phyloP scores from a whole-genome alignment of 2,888 invertebrate genomes.

The Tenthredo distinguenda region DNA sequence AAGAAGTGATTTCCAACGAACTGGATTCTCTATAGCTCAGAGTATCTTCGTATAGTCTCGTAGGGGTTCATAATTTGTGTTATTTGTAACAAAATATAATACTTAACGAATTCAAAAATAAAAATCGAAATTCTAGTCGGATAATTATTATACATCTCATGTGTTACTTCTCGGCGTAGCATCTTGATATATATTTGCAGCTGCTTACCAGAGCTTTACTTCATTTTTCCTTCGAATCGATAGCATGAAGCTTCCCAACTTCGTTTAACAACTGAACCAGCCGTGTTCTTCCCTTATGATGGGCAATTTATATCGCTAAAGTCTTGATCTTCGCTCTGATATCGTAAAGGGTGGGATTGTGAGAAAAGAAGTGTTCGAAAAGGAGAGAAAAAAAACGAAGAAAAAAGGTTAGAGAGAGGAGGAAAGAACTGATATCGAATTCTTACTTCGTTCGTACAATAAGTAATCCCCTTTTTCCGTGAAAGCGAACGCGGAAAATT shows the following conservation, averaged over 20 bases:
- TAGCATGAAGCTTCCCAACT: neutral
- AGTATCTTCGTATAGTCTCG: neutral
- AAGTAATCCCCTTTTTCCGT: slow-evolving; percentile 20
- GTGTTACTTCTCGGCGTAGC: neutral
- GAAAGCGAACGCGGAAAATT: slow-evolving; percentile 35
- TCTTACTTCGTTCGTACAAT: slow-evolving; percentile 14
- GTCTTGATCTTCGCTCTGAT: slow-evolving; percentile 26
- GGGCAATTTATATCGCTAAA: slow-evolving; percentile 42
- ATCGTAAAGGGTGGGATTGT: neutral
- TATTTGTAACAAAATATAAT: neutral
- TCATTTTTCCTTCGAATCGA: neutral
- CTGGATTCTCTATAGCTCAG: neutral
- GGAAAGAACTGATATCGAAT: slow-evolving; percentile 13
- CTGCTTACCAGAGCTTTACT: neutral
- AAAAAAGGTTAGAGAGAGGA: neutral
- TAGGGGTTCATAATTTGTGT: neutral
- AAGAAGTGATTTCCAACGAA: neutral
- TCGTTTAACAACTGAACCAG: slow-evolving; percentile 21
- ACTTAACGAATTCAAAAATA: neutral
- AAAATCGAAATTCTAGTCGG: neutral
- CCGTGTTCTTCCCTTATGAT: slow-evolving; percentile 15
- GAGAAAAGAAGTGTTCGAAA: neutral
- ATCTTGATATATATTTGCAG: slow-evolving; percentile 3
- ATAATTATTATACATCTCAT: neutral
- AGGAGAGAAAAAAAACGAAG: neutral